phyloP scores from a whole-genome alignment of 2,888 invertebrate species.

The Romanomermis culicivorax region DNA sequence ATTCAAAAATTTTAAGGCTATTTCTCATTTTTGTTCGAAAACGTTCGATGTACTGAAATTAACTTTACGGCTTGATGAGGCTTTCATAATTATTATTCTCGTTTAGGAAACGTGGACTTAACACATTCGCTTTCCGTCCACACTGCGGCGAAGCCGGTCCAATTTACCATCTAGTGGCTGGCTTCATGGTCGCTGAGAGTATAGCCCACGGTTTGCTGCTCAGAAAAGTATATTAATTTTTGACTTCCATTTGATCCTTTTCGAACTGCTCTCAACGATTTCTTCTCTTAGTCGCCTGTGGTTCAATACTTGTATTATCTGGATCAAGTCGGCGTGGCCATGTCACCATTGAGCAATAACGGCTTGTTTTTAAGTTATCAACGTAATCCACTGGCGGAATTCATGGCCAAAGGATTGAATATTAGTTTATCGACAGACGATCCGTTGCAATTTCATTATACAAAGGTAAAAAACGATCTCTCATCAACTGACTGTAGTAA shows the following conservation, averaged over 20 bases:
- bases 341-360: conserved; percentile 92
- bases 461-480: too few species aligned
- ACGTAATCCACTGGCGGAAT: conserved; percentile 89
- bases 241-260: too few species aligned
- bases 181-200: conserved; percentile 87
- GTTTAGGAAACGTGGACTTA: conserved; percentile 59
- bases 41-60: too few species aligned
- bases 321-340: conserved; percentile 89
- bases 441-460: too few species aligned
- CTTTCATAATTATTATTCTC: too few species aligned
- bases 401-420: too few species aligned
- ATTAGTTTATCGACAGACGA: too few species aligned
- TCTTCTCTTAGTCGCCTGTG: conserved; percentile 55
- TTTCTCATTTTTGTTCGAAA: too few species aligned
- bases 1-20: too few species aligned
- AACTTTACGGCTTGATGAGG: too few species aligned
- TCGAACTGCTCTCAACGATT: too few species aligned
- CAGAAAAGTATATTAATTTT: conserved; percentile 63
- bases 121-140: conserved; percentile 79
- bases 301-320: conserved; percentile 92
- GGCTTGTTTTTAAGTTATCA: conserved; percentile 99
- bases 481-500: too few species aligned
- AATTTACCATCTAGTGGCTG: conserved; percentile 86
- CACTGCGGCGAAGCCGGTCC: conserved; percentile 98
- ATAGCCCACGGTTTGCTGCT: conserved; percentile 89